Conservation (phyloP, 2,797 vertebrate genomes). For the Cirrhinus molitorella region DNA sequence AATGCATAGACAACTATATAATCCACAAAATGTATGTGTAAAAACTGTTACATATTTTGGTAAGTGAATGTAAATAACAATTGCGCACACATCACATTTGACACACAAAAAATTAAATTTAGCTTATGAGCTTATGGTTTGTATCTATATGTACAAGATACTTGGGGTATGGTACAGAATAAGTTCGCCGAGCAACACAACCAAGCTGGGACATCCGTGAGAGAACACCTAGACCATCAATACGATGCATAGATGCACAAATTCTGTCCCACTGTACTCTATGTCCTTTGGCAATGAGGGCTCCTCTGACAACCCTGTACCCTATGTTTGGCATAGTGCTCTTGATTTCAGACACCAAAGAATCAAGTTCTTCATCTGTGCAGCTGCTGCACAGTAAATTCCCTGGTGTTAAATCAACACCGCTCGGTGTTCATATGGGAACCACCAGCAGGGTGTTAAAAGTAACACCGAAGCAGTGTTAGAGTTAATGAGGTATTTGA, state of each 20-base stretch:
- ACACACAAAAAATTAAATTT: not conserved
- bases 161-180: conserved; percentile 35
- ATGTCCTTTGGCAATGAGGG: conserved; percentile 8
- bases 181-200: not conserved
- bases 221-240: not conserved
- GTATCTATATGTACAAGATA: conserved; percentile 30
- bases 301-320: no score
- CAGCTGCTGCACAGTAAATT: no score
- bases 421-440: no score
- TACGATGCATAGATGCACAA: not conserved
- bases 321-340: no score
- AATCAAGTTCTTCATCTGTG: conserved; percentile 15
- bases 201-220: not conserved
- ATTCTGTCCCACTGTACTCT: conserved; percentile 14
- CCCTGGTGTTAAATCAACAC: no score
- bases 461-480: no score
- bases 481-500: no score
- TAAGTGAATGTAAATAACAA: not conserved
- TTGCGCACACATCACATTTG: not conserved
- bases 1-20: not conserved
- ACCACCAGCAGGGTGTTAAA: no score
- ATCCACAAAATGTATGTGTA: not conserved
- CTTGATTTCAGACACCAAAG: conserved; percentile 21
- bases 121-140: conserved; percentile 32
- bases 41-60: not conserved